Percentiles rank a stretch among this genome's conserved stretches.
These are phyloP conservation scores for Eristalis intricaria DNA, from an alignment of 2,888 invertebrate genomes.

Conservation along the genomic window DNA sequence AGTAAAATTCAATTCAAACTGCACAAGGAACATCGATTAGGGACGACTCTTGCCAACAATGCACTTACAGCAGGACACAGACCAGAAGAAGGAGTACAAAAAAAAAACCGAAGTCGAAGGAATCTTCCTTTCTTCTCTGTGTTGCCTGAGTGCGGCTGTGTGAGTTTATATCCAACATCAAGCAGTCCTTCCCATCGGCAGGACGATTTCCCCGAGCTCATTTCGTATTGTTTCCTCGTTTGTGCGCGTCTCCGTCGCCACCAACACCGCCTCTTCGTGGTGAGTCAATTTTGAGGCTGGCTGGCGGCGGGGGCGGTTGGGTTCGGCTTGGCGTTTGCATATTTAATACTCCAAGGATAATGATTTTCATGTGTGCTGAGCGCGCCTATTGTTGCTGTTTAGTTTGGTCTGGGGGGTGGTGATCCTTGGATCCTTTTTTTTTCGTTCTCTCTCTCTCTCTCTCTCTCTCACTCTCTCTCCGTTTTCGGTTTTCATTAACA, in stretches of 20 bases:
- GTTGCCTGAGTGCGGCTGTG: constrained; percentile 32
- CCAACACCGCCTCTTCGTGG: neutral
- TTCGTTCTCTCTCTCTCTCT: too few relatives aligned
- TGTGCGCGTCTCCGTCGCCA: neutral
- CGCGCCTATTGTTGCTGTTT: constrained; percentile 42
- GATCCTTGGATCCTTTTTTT: constrained; percentile 40
- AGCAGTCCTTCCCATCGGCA: neutral
- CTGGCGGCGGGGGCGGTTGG: neutral
- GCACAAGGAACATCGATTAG: constrained; percentile 66
- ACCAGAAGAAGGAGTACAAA: neutral
- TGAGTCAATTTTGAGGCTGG: neutral
- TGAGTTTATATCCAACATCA: constrained; percentile 1
- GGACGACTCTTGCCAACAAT: constrained; percentile 66
- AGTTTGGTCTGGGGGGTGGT: neutral
- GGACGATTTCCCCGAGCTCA: constrained; percentile 67
- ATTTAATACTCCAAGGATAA: constrained; percentile 69
- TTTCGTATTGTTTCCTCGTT: constrained; percentile 65
- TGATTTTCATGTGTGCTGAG: constrained; percentile 43
- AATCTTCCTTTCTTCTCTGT: constrained; percentile 7
- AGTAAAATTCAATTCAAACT: constrained; percentile 70
- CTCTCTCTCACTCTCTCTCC: neutral
- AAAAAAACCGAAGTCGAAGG: neutral
- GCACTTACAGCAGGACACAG: constrained; percentile 49
- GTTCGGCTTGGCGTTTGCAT: constrained; percentile 63
- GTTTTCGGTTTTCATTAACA: constrained; percentile 69